Evolutionary conservation across 2,113 vertebrate species (phyloP).

Genomic region (Cavia aperea): DNA sequence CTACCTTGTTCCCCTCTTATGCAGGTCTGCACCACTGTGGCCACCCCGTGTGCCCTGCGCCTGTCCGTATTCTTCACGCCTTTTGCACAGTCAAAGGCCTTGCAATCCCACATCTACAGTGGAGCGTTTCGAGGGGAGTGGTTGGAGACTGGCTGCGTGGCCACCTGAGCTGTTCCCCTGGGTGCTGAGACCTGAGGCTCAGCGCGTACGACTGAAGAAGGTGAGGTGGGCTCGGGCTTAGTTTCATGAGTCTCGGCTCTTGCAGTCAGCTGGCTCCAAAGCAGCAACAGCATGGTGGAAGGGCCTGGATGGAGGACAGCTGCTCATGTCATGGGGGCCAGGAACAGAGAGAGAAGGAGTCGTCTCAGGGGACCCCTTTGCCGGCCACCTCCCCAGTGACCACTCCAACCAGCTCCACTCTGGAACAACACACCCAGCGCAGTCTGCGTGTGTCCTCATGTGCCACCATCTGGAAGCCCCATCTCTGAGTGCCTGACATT

Average conservation of each 20-base stretch:
- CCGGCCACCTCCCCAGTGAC: not conserved
- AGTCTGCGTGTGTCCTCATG: not conserved
- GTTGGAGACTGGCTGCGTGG: too few relatives aligned
- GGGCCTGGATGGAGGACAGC: too few relatives aligned
- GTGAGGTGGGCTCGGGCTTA: too few relatives aligned
- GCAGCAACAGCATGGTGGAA: too few relatives aligned
- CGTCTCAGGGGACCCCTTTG: not conserved
- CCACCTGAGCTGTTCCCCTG: too few relatives aligned
- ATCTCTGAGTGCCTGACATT: not conserved
- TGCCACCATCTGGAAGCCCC: not conserved
- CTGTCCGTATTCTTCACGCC: not conserved
- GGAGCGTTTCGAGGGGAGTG: constrained; percentile 30
- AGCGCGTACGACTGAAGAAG: too few relatives aligned
- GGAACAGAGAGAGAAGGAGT: not conserved
- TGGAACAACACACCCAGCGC: not conserved
- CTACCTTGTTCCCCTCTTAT: rapidly evolving
- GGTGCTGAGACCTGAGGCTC: too few relatives aligned
- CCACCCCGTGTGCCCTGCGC: not conserved
- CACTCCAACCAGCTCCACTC: not conserved
- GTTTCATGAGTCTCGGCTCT: too few relatives aligned
- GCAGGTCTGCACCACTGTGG: not conserved
- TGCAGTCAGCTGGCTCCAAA: too few relatives aligned
- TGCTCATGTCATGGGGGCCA: too few relatives aligned
- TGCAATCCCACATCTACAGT: not conserved
- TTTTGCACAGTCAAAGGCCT: constrained; percentile 20